Evolutionary conservation across 2,888 invertebrate genomes (phyloP), one percentile per base, ranked within the genome.

Genomic region (Epinotia ramella): DNA sequence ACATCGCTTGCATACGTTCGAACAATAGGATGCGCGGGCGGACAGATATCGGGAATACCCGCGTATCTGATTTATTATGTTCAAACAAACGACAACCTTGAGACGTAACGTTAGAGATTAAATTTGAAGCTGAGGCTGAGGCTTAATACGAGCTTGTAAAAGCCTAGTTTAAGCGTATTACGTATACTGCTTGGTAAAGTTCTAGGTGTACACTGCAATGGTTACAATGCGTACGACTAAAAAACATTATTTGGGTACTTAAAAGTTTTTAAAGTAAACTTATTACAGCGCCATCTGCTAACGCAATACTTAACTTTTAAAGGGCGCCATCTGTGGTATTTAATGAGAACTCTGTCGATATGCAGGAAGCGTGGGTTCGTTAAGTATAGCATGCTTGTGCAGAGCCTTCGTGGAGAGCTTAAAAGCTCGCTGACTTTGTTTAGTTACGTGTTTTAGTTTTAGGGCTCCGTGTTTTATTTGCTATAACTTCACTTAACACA

Each of bases 1-100:
- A 90, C 90, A 87, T 88, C 86, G 88, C 87, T 87, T 88, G 88
- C 87, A 87, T 87, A 85, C 83, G 77, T 80, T 80, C 81, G 83
- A 88, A 90, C 88, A 89, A 89, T 89, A 81, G 84, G 44, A 79
- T 81, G 80, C 84, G 81, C 33, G 70, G 64, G 69, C 70, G 59
- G 60, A 73, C 72, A 28, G 24, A 64, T 70, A 75, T 75, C n/a
- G 57, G 46, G 24, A n/a, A 60, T 46, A 46, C 28, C 44, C 59
- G 60, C 66, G 33, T 33, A 67, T 28, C 62, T 46, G 13, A 44
- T 18, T 44, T 44, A 44, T n/a, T 67, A 16, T 24, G 59, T 46
- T 28, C 69, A 53, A 64, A 40, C 28, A 56, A 76, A 63, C 73
- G 44, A 46, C 60, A 60, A 69, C 59, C 69, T 46, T 69, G 46